A percentile compares a stretch with the other conserved stretches of the same genome.
Evolutionary conservation across 2,797 vertebrate species (phyloP).

Genomic region (Lithobates pipiens): DNA sequence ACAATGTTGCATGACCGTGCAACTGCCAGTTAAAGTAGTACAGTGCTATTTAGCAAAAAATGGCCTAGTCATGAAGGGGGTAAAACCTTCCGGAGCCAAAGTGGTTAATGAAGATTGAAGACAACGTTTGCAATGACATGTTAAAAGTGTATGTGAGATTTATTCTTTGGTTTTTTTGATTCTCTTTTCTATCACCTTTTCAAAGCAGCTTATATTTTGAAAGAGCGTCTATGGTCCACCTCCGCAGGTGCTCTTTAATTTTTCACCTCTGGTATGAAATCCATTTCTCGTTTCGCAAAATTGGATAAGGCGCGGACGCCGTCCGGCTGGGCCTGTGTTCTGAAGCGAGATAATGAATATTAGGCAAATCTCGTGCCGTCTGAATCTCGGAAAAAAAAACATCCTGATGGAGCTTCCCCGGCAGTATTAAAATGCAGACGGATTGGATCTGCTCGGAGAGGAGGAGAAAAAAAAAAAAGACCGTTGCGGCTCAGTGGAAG

Average conservation of each 20-base stretch:
- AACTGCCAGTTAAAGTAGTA: too few relatives aligned
- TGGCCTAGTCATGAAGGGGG: too few relatives aligned
- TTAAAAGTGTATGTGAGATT: too few relatives aligned
- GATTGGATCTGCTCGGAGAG: constrained; percentile 3
- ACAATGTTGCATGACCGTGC: too few relatives aligned
- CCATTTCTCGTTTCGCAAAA: not conserved
- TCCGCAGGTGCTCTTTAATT: not conserved
- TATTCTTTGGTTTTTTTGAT: too few relatives aligned
- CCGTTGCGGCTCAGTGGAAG: not conserved
- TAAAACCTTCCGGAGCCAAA: too few relatives aligned
- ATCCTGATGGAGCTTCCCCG: constrained; percentile 3
- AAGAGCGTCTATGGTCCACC: not conserved
- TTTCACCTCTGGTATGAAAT: not conserved
- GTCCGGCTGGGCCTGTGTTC: constrained; percentile 5
- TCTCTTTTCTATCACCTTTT: not conserved
- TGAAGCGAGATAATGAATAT: constrained; percentile 39
- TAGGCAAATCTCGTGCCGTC: constrained; percentile 20
- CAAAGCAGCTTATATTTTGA: not conserved
- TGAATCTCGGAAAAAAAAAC: constrained; percentile 15
- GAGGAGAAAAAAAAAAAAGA: not conserved
- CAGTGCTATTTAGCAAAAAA: too few relatives aligned
- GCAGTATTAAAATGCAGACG: not conserved
- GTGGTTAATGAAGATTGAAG: too few relatives aligned
- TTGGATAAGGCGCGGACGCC: not conserved
- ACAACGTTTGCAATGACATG: too few relatives aligned